A percentile compares a stretch with the other conserved stretches of the same genome.
Evolutionary conservation across 2,888 invertebrate species (phyloP).

Genomic region (Amphipyra berbera): DNA sequence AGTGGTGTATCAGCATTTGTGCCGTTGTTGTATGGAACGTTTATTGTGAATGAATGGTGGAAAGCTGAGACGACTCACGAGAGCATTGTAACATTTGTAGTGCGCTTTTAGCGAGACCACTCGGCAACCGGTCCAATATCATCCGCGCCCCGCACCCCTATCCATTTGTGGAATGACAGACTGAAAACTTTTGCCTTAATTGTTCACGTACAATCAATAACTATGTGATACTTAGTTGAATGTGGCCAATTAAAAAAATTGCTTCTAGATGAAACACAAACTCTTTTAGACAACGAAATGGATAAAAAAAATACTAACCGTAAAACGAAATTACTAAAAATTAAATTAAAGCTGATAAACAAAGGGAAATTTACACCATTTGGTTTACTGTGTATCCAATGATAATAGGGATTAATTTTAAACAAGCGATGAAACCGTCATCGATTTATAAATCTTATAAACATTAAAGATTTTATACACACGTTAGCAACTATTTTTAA

Average conservation of each 20-base stretch:
- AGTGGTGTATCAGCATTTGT: conserved; percentile 35
- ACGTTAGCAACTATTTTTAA: conserved; percentile 42
- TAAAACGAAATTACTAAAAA: too few species aligned
- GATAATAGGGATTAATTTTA: conserved; percentile 15
- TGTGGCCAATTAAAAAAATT: background rate
- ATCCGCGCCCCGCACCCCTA: conserved; percentile 43
- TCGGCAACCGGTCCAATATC: conserved; percentile 53
- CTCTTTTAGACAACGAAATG: too few species aligned
- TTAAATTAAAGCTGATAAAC: too few species aligned
- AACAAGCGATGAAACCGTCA: conserved; percentile 37
- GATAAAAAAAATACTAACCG: too few species aligned
- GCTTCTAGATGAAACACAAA: too few species aligned
- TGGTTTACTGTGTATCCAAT: background rate
- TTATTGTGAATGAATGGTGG: conserved; percentile 57
- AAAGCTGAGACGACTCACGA: conserved; percentile 58
- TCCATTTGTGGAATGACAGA: conserved; percentile 64
- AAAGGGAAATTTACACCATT: background rate
- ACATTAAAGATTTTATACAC: conserved; percentile 40
- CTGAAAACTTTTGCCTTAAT: conserved; percentile 57
- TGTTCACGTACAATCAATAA: conserved; percentile 50
- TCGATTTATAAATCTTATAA: conserved; percentile 40
- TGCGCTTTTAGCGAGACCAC: conserved; percentile 63
- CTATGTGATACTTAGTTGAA: background rate
- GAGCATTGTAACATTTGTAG: conserved; percentile 63
- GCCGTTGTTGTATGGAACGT: conserved; percentile 35